Conservation (phyloP, 1,140 invertebrate species). For the Lerema accius region DNA sequence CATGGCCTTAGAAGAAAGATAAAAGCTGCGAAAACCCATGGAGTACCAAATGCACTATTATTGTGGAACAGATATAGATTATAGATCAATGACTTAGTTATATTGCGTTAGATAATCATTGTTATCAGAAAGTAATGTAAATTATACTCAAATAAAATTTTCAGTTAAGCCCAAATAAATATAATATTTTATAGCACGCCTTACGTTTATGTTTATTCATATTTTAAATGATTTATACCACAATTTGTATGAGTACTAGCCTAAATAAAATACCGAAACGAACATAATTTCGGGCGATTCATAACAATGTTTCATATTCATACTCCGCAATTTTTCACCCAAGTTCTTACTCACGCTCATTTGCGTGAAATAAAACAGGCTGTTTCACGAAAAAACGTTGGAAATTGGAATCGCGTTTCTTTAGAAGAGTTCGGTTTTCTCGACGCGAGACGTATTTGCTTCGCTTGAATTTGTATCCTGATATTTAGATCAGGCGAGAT, state of each 20-base stretch:
- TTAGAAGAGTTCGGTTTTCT: conserved; percentile 39
- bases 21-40: too few species aligned
- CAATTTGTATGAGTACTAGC: conserved; percentile 12
- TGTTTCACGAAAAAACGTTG: not conserved
- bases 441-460: conserved; percentile 46
- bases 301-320: conserved; percentile 22
- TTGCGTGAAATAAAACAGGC: conserved; percentile 29
- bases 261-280: conserved; percentile 20
- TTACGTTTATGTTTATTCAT: too few species aligned
- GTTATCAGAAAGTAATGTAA: too few species aligned
- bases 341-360: conserved; percentile 18
- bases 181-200: too few species aligned
- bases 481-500: conserved; percentile 57
- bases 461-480: conserved; percentile 56
- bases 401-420: conserved; percentile 14
- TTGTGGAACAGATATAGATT: too few species aligned
- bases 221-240: conserved; percentile 42
- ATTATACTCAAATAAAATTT: too few species aligned
- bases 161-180: too few species aligned
- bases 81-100: too few species aligned
- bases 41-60: too few species aligned
- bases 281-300: conserved; percentile 25
- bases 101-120: too few species aligned
- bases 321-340: conserved; percentile 18
- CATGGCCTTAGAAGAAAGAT: too few species aligned